Evolutionary conservation across 2,797 vertebrate genomes (phyloP).

Genomic region (Rallus crepitans): DNA sequence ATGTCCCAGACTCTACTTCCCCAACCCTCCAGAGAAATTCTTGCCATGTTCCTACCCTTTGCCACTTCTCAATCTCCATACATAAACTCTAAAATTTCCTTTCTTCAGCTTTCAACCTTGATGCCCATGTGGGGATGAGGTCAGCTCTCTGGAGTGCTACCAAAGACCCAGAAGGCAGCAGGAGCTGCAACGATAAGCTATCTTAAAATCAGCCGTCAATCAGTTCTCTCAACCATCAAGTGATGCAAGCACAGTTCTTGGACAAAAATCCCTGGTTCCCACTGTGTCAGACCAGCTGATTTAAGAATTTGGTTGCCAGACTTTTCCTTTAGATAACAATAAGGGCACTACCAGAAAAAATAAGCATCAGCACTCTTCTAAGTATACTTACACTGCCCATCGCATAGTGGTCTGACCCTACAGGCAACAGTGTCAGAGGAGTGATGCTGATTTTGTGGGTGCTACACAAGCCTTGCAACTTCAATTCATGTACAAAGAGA

Average conservation of each 20-base stretch:
- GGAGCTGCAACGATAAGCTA: not conserved
- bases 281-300: not conserved
- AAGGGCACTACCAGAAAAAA: not conserved
- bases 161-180: not conserved
- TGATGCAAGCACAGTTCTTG: not conserved
- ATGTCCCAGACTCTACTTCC: not conserved
- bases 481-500: not conserved
- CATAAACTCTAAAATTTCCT: not conserved
- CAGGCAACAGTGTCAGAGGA: not conserved
- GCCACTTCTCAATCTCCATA: not conserved
- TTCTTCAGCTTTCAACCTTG: not conserved
- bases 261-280: not conserved
- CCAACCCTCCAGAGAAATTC: not conserved
- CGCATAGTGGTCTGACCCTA: not conserved
- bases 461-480: not conserved
- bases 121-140: not conserved
- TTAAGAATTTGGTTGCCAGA: not conserved
- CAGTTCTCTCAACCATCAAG: not conserved
- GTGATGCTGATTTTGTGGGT: not conserved
- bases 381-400: not conserved
- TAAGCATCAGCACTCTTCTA: not conserved
- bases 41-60: not conserved
- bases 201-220: not conserved
- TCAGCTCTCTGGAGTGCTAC: constrained; percentile 14
- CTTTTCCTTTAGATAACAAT: not conserved